phyloP scores from a whole-genome alignment of 2,797 vertebrate genomes.

The Todus mexicanus region DNA sequence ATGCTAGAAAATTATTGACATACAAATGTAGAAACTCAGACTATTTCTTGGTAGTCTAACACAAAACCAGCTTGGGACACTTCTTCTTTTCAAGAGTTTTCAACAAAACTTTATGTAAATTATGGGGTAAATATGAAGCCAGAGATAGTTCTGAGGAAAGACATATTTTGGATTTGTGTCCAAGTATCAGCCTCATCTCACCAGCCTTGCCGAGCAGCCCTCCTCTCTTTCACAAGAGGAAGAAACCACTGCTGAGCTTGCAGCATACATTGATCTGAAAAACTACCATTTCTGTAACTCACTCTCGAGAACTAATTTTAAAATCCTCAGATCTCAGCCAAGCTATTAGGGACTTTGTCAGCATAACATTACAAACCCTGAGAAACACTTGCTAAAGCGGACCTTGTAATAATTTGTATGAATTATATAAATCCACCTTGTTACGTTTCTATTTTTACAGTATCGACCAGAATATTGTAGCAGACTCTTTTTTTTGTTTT shows the following conservation, averaged over 20 bases:
- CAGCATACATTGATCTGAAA: background rate
- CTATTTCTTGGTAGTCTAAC: background rate
- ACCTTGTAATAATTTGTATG: background rate
- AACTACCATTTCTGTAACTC: background rate
- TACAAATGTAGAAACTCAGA: background rate
- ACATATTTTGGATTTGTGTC: background rate
- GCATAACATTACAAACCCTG: background rate
- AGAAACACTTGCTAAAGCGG: background rate
- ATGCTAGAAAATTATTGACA: background rate
- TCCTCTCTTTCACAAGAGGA: background rate
- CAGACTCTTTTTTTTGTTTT: background rate
- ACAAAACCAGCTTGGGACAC: background rate
- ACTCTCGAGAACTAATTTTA: background rate
- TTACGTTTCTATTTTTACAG: background rate
- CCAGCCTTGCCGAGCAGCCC: background rate
- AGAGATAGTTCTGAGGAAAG: background rate
- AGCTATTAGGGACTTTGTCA: background rate
- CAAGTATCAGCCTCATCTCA: background rate
- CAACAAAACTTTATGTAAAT: background rate
- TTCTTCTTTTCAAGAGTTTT: background rate
- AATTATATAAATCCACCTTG: background rate
- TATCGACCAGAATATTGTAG: background rate
- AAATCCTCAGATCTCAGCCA: background rate
- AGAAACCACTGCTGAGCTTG: background rate
- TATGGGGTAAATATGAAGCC: background rate